These are phyloP conservation scores for Oreochromis spilurus DNA, from an alignment of 2,113 vertebrate species.

Conservation along the genomic window DNA sequence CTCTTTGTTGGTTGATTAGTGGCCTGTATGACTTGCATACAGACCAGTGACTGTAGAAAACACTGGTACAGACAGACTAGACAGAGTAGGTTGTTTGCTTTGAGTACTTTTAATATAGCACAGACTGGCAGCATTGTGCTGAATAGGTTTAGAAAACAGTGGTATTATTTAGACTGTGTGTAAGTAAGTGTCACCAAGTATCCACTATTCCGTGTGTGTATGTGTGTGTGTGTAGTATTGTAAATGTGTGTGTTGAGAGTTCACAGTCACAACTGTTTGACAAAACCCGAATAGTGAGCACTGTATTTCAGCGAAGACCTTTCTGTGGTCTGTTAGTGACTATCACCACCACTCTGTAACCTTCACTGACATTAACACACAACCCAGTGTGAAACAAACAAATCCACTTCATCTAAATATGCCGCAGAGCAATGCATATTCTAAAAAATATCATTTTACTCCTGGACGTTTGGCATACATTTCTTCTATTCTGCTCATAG, in stretches of 20 bases:
- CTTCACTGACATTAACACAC: neutral
- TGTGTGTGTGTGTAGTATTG: neutral
- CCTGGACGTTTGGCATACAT: neutral
- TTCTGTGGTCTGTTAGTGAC: slow-evolving; percentile 2
- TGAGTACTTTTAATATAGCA: slow-evolving; percentile 79
- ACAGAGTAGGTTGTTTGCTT: slow-evolving; percentile 75
- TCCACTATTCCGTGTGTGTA: neutral
- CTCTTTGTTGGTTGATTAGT: slow-evolving; percentile 86
- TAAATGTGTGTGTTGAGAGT: neutral
- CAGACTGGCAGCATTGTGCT: slow-evolving; percentile 68
- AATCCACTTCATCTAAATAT: neutral
- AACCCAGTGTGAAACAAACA: neutral
- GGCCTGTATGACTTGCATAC: slow-evolving; percentile 77
- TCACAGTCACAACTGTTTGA: neutral
- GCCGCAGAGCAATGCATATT: neutral
- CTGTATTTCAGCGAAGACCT: slow-evolving; percentile 25
- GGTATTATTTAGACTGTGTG: slow-evolving; percentile 20
- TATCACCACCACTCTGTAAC: slow-evolving; percentile 29
- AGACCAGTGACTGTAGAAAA: neutral
- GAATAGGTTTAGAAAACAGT: slow-evolving; percentile 45
- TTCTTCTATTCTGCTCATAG: neutral
- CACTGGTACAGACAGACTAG: slow-evolving; percentile 51
- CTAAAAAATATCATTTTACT: neutral
- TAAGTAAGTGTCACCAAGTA: neutral
- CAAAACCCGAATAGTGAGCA: slow-evolving; percentile 6